Percentiles rank a stretch among this genome's conserved stretches.
Conservation (phyloP, 2,888 invertebrate genomes). For the Philaethria dido region DNA sequence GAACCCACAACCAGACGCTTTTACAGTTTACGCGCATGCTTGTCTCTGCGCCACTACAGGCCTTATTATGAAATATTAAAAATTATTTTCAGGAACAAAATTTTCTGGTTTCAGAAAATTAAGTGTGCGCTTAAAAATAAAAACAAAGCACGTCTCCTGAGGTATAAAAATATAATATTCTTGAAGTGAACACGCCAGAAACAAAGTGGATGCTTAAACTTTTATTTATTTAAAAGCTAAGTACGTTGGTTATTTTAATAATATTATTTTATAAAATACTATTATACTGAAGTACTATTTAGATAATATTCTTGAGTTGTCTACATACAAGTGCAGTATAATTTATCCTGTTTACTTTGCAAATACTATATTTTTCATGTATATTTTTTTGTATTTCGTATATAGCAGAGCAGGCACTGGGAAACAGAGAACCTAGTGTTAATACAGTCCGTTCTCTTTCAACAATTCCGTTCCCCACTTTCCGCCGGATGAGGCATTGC, state of each 20-base stretch:
- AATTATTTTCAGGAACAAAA: background rate
- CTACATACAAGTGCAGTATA: background rate
- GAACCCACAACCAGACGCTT: no score
- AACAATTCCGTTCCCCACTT: no score
- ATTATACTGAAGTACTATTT: background rate
- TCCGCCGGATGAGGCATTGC: no score
- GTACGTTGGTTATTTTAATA: background rate
- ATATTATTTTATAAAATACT: conserved; percentile 7
- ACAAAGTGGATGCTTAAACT: background rate
- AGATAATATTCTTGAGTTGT: background rate
- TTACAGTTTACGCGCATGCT: no score
- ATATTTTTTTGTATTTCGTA: no score
- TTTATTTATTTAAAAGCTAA: conserved; percentile 4
- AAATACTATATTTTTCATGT: no score
- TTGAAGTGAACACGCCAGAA: background rate
- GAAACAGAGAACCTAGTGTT: no score
- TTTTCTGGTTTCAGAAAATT: conserved; percentile 3
- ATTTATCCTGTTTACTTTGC: conserved; percentile 9
- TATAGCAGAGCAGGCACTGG: no score
- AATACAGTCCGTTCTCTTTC: no score
- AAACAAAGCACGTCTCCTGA: conserved; percentile 4
- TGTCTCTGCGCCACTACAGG: no score
- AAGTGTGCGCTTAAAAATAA: background rate
- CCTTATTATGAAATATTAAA: background rate
- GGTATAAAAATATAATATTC: background rate